Conservation (phyloP, 2,888 invertebrate species). For the Dryococelus australis region DNA sequence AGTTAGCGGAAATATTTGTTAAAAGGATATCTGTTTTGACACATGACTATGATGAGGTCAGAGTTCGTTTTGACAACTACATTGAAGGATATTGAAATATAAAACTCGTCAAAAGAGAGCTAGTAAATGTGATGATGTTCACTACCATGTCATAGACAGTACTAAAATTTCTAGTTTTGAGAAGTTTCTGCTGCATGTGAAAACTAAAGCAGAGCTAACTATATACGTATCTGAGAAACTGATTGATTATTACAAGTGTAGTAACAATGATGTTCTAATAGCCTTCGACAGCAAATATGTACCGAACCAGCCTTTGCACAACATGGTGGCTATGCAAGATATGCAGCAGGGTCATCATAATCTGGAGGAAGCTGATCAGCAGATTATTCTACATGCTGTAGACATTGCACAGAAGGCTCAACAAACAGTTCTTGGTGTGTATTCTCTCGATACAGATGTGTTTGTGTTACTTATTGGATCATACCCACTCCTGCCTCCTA, state of each 20-base stretch:
- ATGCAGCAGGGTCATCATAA: constrained; percentile 16
- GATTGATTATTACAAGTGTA: background rate
- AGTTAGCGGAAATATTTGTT: background rate
- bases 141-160: background rate
- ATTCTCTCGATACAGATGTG: background rate
- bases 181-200: constrained; percentile 6
- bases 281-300: background rate
- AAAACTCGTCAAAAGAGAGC: background rate
- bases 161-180: background rate
- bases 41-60: background rate
- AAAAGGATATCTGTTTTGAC: background rate
- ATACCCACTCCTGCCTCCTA: background rate
- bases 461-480: background rate
- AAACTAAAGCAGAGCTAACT: constrained; percentile 3
- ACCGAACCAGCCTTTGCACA: background rate
- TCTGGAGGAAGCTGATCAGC: background rate
- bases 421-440: background rate
- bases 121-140: background rate
- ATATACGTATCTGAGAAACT: background rate
- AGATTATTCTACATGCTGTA: background rate
- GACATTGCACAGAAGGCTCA: background rate
- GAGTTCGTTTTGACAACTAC: background rate
- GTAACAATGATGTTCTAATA: background rate
- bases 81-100: background rate
- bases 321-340: background rate